Conservation (phyloP, 2,888 invertebrate species). For the Melikaiella ostensackeni region DNA sequence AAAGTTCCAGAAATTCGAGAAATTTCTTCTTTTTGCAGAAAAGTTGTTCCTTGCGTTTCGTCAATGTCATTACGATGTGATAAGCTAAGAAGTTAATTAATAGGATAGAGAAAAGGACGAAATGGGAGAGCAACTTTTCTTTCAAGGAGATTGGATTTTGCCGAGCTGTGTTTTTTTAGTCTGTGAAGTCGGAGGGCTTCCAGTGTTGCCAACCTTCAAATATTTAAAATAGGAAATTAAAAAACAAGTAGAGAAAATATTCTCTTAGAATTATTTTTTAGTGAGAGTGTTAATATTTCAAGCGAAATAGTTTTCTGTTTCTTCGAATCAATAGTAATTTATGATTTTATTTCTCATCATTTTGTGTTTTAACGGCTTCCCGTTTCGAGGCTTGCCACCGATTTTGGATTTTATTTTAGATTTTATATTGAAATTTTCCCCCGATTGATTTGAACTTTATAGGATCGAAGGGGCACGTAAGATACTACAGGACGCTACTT, state of each 20-base stretch:
- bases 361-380: too few species aligned
- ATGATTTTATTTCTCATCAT: too few species aligned
- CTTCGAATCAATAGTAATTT: constrained; percentile 1
- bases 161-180: neutral
- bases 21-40: neutral
- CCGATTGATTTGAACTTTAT: neutral
- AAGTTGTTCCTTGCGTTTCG: neutral
- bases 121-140: neutral
- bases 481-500: constrained; percentile 46
- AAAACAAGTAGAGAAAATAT: too few species aligned
- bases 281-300: neutral
- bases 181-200: constrained; percentile 2
- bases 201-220: neutral
- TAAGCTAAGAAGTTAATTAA: constrained; percentile 19
- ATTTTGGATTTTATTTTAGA: too few species aligned
- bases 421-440: too few species aligned
- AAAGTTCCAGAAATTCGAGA: neutral
- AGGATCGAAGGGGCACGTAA: constrained; percentile 39
- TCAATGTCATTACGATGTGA: constrained; percentile 34
- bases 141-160: neutral
- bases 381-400: too few species aligned
- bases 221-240: too few species aligned
- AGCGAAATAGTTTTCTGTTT: neutral
- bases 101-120: constrained; percentile 17
- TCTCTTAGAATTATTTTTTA: too few species aligned